Conservation (phyloP, 2,113 vertebrate species). For the Panthera leo region DNA sequence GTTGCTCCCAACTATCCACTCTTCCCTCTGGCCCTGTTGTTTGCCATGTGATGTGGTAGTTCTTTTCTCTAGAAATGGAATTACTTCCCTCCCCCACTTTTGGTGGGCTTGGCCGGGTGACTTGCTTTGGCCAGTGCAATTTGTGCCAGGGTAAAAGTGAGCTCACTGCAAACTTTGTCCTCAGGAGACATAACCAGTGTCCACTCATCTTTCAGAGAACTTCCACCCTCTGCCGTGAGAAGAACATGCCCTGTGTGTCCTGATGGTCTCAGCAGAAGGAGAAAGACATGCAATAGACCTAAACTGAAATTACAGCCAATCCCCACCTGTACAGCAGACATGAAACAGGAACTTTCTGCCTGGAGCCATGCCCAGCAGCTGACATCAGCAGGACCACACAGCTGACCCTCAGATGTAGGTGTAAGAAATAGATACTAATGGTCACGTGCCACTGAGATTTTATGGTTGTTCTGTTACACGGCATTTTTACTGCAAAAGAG, state of each 20-base stretch:
- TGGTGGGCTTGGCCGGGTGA: not conserved
- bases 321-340: not conserved
- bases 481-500: not conserved
- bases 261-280: not conserved
- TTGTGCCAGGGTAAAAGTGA: not conserved
- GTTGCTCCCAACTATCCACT: not conserved
- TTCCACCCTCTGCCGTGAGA: not conserved
- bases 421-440: not conserved
- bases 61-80: not conserved
- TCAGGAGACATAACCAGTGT: not conserved
- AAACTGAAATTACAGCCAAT: not conserved
- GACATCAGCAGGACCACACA: not conserved
- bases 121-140: not conserved
- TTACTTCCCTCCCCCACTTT: not conserved
- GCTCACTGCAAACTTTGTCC: not conserved
- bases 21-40: not conserved
- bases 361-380: not conserved
- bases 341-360: not conserved
- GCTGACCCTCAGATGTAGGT: not conserved
- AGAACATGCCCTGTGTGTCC: not conserved
- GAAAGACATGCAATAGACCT: not conserved
- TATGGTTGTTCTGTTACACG: not conserved
- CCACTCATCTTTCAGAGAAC: not conserved
- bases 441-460: not conserved
- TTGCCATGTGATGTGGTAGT: too few relatives aligned